Evolutionary conservation across 2,113 vertebrate species (phyloP).

Genomic region (Halichoerus grypus): DNA sequence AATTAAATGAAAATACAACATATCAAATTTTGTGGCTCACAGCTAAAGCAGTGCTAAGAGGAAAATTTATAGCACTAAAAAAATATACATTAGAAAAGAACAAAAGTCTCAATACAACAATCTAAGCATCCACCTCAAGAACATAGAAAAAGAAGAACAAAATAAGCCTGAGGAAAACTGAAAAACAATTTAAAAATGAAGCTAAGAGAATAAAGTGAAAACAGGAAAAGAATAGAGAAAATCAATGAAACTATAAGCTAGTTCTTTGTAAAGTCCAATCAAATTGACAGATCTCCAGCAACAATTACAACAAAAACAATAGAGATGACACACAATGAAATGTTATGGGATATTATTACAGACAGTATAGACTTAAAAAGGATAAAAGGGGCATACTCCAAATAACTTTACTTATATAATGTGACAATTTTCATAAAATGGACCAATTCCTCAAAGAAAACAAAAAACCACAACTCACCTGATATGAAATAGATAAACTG

Average conservation of each 20-base stretch:
- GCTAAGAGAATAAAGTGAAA: not conserved
- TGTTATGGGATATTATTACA: not conserved
- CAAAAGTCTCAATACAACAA: not conserved
- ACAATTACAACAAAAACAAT: not conserved
- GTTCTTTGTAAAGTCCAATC: not conserved
- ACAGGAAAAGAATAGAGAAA: not conserved
- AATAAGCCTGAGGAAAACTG: not conserved
- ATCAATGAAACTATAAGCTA: not conserved
- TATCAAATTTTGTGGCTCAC: not conserved
- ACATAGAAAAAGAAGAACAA: not conserved
- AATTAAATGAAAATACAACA: slow-evolving; percentile 3
- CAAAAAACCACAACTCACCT: not conserved
- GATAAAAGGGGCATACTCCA: not conserved
- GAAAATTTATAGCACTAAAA: not conserved
- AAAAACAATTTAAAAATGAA: not conserved
- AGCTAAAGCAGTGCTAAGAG: not conserved
- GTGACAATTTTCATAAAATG: not conserved
- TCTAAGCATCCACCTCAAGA: not conserved
- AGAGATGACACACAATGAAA: not conserved
- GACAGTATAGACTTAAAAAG: not conserved
- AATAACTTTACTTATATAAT: not conserved
- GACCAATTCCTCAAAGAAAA: not conserved
- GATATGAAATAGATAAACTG: not conserved
- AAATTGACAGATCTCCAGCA: not conserved
- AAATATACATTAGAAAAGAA: not conserved